Percentiles rank a stretch among this genome's conserved stretches.
Conservation (phyloP, 2,797 vertebrate genomes). For the Selene dorsalis region DNA sequence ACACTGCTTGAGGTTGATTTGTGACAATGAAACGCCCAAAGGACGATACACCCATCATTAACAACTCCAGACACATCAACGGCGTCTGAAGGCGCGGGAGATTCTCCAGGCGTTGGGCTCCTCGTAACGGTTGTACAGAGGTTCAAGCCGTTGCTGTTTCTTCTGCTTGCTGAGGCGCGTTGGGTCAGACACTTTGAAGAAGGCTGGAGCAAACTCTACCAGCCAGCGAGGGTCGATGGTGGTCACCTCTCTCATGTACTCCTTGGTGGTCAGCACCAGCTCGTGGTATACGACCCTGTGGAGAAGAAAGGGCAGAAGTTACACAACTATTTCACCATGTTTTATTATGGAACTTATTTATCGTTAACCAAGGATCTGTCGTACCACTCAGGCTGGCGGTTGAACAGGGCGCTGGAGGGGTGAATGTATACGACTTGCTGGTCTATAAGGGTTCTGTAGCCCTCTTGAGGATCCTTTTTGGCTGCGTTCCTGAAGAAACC, state of each 20-base stretch:
- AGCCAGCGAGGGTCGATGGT: conserved; percentile 99
- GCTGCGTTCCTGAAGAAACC: conserved; percentile 98
- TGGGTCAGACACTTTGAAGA: conserved; percentile 99
- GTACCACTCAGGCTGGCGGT: conserved; percentile 98
- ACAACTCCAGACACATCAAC: conserved; percentile 70
- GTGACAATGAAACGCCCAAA: not conserved
- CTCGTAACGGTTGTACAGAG: conserved; percentile 97
- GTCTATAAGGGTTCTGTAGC: conserved; percentile 96
- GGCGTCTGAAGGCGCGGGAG: conserved; percentile 94
- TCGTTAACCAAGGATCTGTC: conserved; percentile 11
- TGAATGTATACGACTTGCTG: conserved; percentile 99
- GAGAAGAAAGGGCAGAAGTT: not conserved
- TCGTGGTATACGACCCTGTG: conserved; percentile 98
- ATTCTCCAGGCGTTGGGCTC: conserved; percentile 99
- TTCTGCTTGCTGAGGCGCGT: conserved; percentile 99
- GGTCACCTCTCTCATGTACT: conserved; percentile 99
- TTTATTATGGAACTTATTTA: not conserved
- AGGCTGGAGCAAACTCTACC: conserved; percentile 96
- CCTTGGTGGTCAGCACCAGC: conserved; percentile 97
- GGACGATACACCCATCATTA: not conserved
- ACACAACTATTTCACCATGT: not conserved
- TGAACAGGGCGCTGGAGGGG: conserved; percentile 97
- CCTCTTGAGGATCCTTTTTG: conserved; percentile 98
- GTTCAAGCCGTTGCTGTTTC: conserved; percentile 96
- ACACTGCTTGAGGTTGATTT: not conserved